Conservation (phyloP, 2,113 vertebrate species). For the Alligator mississippiensis region DNA sequence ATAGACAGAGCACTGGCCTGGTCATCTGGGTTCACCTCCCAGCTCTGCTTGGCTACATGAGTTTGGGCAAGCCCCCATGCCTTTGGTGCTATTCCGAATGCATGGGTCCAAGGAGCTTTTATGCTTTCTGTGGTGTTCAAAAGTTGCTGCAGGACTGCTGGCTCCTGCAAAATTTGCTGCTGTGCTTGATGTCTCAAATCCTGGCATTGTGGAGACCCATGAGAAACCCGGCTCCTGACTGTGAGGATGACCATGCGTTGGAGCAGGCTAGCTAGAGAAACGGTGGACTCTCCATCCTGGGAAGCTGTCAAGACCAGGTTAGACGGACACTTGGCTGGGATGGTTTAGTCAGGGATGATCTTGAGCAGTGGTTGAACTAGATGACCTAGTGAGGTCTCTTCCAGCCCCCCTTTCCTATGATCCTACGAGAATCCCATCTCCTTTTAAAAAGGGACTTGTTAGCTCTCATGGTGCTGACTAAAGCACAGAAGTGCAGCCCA, state of each 20-base stretch:
- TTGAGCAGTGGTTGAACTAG: too few species aligned
- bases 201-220: neutral
- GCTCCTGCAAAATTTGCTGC: neutral
- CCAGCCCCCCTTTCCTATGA: too few species aligned
- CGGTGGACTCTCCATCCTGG: too few species aligned
- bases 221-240: too few species aligned
- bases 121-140: neutral
- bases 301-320: too few species aligned
- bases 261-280: too few species aligned
- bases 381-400: too few species aligned
- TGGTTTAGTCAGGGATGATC: too few species aligned
- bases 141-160: neutral
- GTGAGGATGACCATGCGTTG: too few species aligned
- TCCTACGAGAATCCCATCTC: neutral
- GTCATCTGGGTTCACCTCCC: neutral
- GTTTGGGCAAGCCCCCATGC: neutral
- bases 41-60: neutral
- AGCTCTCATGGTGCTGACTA: neutral
- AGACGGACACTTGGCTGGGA: too few species aligned
- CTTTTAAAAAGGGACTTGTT: neutral
- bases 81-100: neutral
- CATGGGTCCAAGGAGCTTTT: neutral
- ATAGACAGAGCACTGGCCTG: neutral
- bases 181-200: neutral
- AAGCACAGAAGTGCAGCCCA: neutral